These are phyloP conservation scores for Theocolax elegans DNA, from an alignment of 1,140 invertebrate genomes.

Conservation along the genomic window DNA sequence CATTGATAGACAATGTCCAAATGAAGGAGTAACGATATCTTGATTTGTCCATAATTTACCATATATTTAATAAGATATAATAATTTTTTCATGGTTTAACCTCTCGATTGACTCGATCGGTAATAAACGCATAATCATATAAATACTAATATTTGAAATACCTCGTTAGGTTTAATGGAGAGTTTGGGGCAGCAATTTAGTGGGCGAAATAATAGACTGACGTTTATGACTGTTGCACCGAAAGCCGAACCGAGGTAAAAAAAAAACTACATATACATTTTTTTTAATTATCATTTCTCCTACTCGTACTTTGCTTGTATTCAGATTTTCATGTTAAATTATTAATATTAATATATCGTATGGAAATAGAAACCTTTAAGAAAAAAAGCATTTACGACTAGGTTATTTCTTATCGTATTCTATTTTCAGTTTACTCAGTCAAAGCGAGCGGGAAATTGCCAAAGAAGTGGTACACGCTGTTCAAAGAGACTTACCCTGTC, in stretches of 20 bases:
- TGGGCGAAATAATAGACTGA: slow-evolving; percentile 48
- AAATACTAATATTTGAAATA: no score
- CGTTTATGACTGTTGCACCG: slow-evolving; percentile 58
- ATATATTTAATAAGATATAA: no score
- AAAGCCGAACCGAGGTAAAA: slow-evolving; percentile 51
- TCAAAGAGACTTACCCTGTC: slow-evolving; percentile 50
- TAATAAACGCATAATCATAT: no score
- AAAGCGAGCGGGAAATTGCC: slow-evolving; percentile 55
- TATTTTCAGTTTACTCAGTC: slow-evolving; percentile 39
- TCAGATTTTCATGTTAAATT: no score
- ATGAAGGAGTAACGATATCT: no score
- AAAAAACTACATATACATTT: slow-evolving; percentile 1
- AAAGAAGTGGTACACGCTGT: slow-evolving; percentile 56
- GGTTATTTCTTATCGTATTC: slow-evolving; percentile 9
- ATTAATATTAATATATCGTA: no score
- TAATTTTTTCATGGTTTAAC: neutral
- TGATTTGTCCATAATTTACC: no score
- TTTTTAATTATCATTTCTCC: no score
- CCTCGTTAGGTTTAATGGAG: slow-evolving; percentile 61
- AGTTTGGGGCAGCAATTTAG: slow-evolving; percentile 54
- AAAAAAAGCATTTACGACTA: neutral
- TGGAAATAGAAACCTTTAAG: no score
- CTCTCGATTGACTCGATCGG: neutral
- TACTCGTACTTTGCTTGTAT: no score
- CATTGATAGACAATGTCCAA: no score